Evolutionary conservation across 1,140 invertebrate genomes (phyloP).

Genomic region (Drosophila paulistorum): DNA sequence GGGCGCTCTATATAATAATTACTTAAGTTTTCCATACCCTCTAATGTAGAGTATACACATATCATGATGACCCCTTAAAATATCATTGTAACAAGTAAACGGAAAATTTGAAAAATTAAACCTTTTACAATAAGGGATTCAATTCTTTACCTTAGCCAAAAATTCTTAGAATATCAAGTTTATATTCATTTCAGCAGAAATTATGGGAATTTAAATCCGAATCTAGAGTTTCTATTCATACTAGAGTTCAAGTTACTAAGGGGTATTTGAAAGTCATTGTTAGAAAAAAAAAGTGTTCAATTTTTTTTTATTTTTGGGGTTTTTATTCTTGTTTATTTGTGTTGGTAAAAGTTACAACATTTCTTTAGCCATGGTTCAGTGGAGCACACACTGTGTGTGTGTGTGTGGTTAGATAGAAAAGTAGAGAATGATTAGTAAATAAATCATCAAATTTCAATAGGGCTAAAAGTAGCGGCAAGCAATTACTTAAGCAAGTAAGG

Average conservation of each 20-base stretch:
- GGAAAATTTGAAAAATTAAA: no score
- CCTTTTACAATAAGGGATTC: no score
- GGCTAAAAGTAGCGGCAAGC: constrained; percentile 19
- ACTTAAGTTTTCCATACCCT: constrained; percentile 46
- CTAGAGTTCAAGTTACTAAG: not conserved
- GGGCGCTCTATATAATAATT: constrained; percentile 44
- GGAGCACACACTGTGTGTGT: not conserved
- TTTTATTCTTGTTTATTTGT: constrained; percentile 30
- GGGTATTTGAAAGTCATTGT: not conserved
- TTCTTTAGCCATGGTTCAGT: constrained; percentile 2
- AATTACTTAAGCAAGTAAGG: constrained; percentile 62
- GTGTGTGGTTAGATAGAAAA: not conserved
- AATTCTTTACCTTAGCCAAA: no score
- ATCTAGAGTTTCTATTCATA: not conserved
- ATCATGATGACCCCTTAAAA: no score
- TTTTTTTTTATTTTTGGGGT: not conserved
- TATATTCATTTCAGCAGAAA: no score
- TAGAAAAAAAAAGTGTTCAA: not conserved
- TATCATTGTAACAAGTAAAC: no score
- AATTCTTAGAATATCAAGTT: no score
- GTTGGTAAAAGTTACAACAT: constrained; percentile 42
- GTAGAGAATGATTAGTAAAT: constrained; percentile 31
- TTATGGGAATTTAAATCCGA: no score
- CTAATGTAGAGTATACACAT: not conserved
- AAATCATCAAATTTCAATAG: constrained; percentile 41